Base-by-base conservation (phyloP, 2,888 invertebrate species). In the Amblyjoppa proteus region DNA sequence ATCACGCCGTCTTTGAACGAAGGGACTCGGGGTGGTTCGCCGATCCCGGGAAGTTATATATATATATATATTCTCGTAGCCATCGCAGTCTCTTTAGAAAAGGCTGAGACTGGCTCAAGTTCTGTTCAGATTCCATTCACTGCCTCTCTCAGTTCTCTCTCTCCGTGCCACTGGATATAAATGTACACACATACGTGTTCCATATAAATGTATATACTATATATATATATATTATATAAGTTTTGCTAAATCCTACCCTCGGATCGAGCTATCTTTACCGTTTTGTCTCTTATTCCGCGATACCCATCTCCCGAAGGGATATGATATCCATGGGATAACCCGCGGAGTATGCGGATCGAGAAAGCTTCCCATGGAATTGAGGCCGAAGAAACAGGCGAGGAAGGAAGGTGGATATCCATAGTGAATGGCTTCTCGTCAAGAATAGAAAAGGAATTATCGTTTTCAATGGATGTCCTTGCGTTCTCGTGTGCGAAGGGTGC, bases 271-370 rank as follows among this genome's bases (percentile, higher is more conserved):
- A 45, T 28, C 45, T 31, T 45, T 64, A 64, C 28, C 76, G 66
- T 71, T 76, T 77, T 73, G 68, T 78, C 68, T 78, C 38, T 77
- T 77, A 77, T 77, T 69, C 58, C 58, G 58, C 13, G 51, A 41
- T 69, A 51, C n/a, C 34, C 51, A 28, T 76, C 66, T 61, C 61
- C 34, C 49, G 56, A 77, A 20, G 68, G 38, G 66, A 69, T 49
- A 49, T 77, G 25, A 56, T 77, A 79, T 71, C 49, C 70, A 58
- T 64, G 49, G 61, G 71, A 79, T 79, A 70, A 71, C 25, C 70
- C 61, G 34, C 25, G 71, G 51, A 31, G 31, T 69, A 51, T 56
- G 16, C 20, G 70, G 49, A 70, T 79, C 45, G 61, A 34, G 34
- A 58, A 31, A 61, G 79, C 61, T 64, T 70, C 7, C 11, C 45